Evolutionary conservation across 2,113 vertebrate species (phyloP).

Genomic region (Benitochromis conjunctus): DNA sequence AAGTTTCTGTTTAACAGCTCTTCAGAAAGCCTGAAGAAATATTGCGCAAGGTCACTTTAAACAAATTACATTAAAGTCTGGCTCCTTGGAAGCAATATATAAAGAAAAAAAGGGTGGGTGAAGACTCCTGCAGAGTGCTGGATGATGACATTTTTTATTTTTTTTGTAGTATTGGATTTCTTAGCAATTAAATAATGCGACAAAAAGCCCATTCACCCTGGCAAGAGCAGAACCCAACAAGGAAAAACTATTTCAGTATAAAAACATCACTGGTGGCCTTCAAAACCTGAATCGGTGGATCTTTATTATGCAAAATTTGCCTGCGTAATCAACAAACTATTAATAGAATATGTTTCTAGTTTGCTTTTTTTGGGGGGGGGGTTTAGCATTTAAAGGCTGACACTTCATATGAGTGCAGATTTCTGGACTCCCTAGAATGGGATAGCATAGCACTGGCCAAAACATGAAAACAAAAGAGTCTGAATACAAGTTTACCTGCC

Average conservation of each 20-base stretch:
- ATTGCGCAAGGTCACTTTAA: background rate
- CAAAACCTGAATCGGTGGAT: background rate
- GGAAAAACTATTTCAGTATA: background rate
- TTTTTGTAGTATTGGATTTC: background rate
- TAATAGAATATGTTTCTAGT: background rate
- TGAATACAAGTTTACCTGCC: constrained; percentile 48
- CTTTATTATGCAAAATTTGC: background rate
- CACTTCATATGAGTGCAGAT: background rate
- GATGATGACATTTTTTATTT: background rate
- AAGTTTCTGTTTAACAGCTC: background rate
- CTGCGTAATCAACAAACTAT: background rate
- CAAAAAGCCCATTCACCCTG: constrained; percentile 15
- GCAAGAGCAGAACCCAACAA: background rate
- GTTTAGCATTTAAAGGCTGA: background rate
- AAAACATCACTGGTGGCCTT: background rate
- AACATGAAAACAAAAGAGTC: background rate
- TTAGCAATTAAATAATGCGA: constrained; percentile 23
- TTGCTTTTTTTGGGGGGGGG: background rate
- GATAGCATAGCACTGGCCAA: background rate
- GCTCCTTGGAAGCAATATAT: background rate
- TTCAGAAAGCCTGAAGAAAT: background rate
- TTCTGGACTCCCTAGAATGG: background rate
- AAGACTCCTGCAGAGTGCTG: background rate
- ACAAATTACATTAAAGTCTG: background rate
- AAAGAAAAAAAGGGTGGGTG: background rate